Percentiles rank a stretch among this genome's conserved stretches.
Evolutionary conservation across 30 jellyfish, hydroid and myxozoan species (phyloP).

Genomic region (Pseudorhiza aurosa): DNA sequence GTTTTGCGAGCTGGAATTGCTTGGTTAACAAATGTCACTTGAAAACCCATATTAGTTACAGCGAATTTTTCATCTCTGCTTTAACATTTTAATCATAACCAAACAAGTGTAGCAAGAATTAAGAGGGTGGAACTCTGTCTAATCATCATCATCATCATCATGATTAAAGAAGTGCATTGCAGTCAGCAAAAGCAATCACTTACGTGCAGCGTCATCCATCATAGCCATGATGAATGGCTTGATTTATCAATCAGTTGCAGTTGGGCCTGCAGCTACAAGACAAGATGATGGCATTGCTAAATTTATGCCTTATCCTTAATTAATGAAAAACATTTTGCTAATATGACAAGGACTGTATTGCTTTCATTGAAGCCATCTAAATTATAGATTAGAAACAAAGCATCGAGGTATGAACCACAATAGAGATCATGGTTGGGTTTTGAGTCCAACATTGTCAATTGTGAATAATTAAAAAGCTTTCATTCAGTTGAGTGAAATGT

Average conservation of each 20-base stretch:
- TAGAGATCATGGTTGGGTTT: background rate
- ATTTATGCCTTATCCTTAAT: background rate
- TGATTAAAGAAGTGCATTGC: background rate
- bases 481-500: conserved; percentile 8
- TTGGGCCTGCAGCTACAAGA: background rate
- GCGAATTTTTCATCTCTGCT: no score
- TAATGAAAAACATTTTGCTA: background rate
- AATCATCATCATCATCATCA: no score
- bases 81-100: no score
- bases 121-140: no score
- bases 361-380: background rate
- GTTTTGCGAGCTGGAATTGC: no score
- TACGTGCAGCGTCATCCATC: conserved; percentile 96
- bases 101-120: no score
- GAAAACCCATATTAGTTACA: no score
- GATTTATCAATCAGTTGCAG: background rate
- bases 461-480: conserved; percentile 43
- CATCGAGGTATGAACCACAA: background rate
- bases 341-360: background rate
- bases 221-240: conserved; percentile 63
- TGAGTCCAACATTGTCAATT: background rate
- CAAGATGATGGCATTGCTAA: background rate
- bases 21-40: no score
- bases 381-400: background rate
- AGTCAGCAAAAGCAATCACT: background rate